phyloP scores from a whole-genome alignment of 2,888 invertebrate species.

The Orthosia gracilis region DNA sequence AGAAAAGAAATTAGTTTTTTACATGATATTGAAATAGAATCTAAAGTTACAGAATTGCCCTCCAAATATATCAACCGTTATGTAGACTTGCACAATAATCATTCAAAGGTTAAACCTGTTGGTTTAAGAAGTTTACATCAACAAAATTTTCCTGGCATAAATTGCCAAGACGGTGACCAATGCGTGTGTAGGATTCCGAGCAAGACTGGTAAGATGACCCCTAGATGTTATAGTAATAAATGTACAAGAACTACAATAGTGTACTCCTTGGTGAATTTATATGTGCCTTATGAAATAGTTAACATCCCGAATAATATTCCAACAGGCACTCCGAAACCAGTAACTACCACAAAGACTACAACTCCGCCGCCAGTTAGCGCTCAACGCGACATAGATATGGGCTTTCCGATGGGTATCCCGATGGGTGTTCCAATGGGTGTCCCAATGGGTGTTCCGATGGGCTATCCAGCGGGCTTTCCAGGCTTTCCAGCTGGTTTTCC shows the following conservation, averaged over 20 bases:
- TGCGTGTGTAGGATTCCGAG: constrained; percentile 27
- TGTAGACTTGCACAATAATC: constrained; percentile 39
- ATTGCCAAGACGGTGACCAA: constrained; percentile 10
- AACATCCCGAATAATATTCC: constrained; percentile 12
- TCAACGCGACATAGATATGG: constrained; percentile 7
- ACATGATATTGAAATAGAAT: constrained; percentile 31
- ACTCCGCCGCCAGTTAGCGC: not conserved
- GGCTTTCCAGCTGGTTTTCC: constrained; percentile 28
- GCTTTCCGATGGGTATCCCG: constrained; percentile 25
- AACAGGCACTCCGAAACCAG: constrained; percentile 14
- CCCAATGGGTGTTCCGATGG: constrained; percentile 23
- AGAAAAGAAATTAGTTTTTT: constrained; percentile 26
- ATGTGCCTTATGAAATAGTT: constrained; percentile 48
- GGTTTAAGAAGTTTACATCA: constrained; percentile 79
- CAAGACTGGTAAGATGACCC: constrained; percentile 10
- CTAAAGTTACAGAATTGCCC: constrained; percentile 9
- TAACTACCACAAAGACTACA: not conserved
- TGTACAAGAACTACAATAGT: constrained; percentile 44
- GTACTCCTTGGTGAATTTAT: constrained; percentile 44
- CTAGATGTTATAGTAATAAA: constrained; percentile 5
- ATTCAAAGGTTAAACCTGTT: constrained; percentile 74
- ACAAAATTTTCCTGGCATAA: constrained; percentile 20
- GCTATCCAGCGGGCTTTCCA: constrained; percentile 3
- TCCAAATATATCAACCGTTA: constrained; percentile 21
- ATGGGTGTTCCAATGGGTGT: constrained; percentile 23